These are phyloP conservation scores for Pomatostomus ruficeps DNA, from an alignment of 2,113 vertebrate species.

Conservation along the genomic window DNA sequence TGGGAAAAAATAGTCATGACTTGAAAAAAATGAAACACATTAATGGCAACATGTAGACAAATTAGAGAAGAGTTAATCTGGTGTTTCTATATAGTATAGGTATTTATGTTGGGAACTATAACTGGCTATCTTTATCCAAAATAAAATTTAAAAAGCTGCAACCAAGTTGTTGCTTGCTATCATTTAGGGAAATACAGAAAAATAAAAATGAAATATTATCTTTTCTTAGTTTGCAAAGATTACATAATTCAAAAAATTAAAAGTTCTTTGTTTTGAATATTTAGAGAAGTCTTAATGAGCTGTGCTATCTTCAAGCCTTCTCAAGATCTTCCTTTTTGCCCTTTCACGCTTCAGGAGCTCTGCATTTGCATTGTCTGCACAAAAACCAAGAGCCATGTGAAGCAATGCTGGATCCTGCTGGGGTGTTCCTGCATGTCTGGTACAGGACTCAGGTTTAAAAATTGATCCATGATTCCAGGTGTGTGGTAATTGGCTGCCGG, in stretches of 20 bases:
- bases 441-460: not conserved
- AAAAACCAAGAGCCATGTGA: not conserved
- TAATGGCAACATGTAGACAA: not conserved
- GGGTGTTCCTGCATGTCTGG: not conserved
- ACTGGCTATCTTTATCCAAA: not conserved
- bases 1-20: not conserved
- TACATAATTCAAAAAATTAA: not conserved
- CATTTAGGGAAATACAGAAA: not conserved
- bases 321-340: not conserved
- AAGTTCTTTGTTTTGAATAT: not conserved
- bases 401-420: not conserved
- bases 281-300: not conserved
- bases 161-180: not conserved
- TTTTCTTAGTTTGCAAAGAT: not conserved
- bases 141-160: not conserved
- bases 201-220: not conserved
- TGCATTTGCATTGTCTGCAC: not conserved
- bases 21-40: not conserved
- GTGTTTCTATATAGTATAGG: not conserved
- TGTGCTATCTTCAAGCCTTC: not conserved
- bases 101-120: not conserved
- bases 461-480: not conserved
- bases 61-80: not conserved
- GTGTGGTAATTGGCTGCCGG: not conserved
- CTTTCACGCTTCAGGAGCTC: accelerated